Conservation (phyloP, 23 tunicate genomes). For the Corella eumyota region DNA sequence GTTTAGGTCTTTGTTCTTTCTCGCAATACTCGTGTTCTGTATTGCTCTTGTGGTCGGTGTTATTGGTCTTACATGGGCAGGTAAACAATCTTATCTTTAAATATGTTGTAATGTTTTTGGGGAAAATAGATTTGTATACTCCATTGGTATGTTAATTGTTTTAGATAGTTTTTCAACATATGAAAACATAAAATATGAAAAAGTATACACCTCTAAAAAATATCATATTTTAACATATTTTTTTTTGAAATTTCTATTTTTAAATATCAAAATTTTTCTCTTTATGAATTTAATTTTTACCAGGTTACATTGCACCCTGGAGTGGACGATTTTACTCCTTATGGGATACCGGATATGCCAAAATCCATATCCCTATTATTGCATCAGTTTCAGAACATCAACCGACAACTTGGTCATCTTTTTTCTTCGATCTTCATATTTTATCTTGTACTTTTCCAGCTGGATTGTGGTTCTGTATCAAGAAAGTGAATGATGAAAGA, state of each 20-base stretch:
- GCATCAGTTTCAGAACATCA: slow-evolving; percentile 99
- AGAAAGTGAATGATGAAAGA: slow-evolving; percentile 88
- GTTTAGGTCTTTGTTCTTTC: slow-evolving; percentile 53
- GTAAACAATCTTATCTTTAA: slow-evolving; percentile 17
- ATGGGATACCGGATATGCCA: slow-evolving; percentile 99
- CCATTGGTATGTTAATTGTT: too few relatives aligned
- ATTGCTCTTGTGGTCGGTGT: slow-evolving; percentile 45
- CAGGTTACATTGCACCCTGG: slow-evolving; percentile 99
- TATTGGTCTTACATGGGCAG: slow-evolving; percentile 73
- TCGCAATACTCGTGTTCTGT: slow-evolving; percentile 42
- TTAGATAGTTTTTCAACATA: too few relatives aligned
- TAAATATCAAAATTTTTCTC: too few relatives aligned
- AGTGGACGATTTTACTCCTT: slow-evolving; percentile 97
- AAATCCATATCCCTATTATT: slow-evolving; percentile 98
- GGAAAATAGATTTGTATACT: too few relatives aligned
- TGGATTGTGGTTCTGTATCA: slow-evolving; percentile 92
- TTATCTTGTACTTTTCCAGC: slow-evolving; percentile 93
- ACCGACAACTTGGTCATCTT: slow-evolving; percentile 99
- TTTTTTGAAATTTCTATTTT: too few relatives aligned
- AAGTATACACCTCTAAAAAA: too few relatives aligned
- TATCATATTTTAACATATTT: too few relatives aligned
- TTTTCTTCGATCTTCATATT: slow-evolving; percentile 96
- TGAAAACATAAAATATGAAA: too few relatives aligned
- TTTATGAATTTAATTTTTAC: too few relatives aligned
- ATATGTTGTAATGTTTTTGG: too few relatives aligned